phyloP scores from a whole-genome alignment of 2,888 invertebrate species.

The Himalopsyche tibetana region DNA sequence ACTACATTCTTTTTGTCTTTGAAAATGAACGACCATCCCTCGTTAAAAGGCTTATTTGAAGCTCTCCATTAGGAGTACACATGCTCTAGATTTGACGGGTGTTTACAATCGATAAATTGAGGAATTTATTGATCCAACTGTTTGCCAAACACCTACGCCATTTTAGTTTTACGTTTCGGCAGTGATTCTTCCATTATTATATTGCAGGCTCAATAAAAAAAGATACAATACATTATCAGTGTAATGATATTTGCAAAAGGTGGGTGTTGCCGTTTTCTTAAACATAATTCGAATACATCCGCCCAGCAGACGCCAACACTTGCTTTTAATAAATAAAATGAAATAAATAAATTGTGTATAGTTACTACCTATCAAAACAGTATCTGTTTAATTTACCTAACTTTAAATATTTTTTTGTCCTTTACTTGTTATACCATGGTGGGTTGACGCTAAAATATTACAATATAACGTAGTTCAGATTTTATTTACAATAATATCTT shows the following conservation, averaged over 20 bases:
- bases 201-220: neutral
- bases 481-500: no score
- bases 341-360: neutral
- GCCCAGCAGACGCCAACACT: conserved; percentile 11
- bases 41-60: no score
- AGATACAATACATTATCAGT: neutral
- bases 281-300: neutral
- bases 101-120: neutral
- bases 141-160: neutral
- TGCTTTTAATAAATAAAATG: neutral
- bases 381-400: neutral
- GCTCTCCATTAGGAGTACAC: no score
- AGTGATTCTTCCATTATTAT: conserved; percentile 9
- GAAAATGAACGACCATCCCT: no score
- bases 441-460: no score
- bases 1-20: no score
- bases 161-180: neutral
- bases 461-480: no score
- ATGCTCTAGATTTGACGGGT: neutral
- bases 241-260: neutral
- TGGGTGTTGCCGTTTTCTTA: conserved; percentile 22
- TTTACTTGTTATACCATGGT: no score
- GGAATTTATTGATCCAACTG: neutral
- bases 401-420: no score
- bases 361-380: neutral